Evolutionary conservation across 2,888 invertebrate genomes (phyloP).

Genomic region (Cristatella mucedo): DNA sequence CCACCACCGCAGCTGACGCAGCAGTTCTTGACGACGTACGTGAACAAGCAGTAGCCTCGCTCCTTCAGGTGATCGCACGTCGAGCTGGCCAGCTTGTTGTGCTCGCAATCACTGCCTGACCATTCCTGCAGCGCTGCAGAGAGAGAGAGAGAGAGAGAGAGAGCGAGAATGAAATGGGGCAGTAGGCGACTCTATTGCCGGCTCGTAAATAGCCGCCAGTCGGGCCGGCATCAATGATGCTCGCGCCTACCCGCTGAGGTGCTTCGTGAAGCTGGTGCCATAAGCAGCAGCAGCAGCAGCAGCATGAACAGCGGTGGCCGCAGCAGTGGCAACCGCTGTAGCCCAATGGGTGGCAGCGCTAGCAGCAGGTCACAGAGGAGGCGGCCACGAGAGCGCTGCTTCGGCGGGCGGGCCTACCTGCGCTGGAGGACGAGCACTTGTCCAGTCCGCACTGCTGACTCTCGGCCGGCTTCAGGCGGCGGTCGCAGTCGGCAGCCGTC

Average conservation of each 20-base stretch:
- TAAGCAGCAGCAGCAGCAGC: no score
- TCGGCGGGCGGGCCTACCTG: no score
- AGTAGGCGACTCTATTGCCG: not conserved
- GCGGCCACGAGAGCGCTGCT: no score
- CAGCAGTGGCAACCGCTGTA: no score
- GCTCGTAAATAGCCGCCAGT: not conserved
- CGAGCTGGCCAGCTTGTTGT: not conserved
- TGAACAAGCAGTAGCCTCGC: slow-evolving; percentile 3
- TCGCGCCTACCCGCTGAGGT: no score
- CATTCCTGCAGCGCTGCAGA: slow-evolving; percentile 1
- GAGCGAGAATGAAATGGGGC: not conserved
- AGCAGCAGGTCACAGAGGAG: no score
- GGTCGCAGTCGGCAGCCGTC: slow-evolving; percentile 16
- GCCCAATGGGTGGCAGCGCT: no score
- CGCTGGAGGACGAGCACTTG: not conserved
- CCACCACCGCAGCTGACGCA: no score
- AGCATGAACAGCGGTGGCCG: no score
- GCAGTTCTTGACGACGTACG: not conserved
- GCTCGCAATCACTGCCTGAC: not conserved
- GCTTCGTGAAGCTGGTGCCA: no score
- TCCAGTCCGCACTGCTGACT: slow-evolving; percentile 13
- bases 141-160: no score
- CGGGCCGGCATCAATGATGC: no score
- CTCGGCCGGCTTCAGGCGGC: slow-evolving; percentile 17
- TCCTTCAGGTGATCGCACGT: slow-evolving; percentile 2